These are phyloP conservation scores for Heptranchias perlo DNA, from an alignment of 2,113 vertebrate species.

Conservation along the genomic window DNA sequence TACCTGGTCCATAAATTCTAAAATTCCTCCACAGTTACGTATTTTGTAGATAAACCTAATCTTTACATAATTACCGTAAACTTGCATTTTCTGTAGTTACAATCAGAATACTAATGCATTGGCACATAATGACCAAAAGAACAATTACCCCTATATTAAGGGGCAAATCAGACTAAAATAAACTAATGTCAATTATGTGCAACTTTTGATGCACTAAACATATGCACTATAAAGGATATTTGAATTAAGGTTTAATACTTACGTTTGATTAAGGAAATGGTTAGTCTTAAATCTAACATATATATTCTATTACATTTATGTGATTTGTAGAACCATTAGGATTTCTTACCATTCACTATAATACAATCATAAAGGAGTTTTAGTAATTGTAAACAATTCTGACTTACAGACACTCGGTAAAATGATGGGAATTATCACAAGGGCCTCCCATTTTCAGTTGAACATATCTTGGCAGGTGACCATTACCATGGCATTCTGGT, in stretches of 20 bases:
- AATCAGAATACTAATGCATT: background rate
- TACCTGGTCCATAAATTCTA: background rate
- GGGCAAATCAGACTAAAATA: background rate
- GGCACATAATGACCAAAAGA: background rate
- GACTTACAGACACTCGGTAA: background rate
- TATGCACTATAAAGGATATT: background rate
- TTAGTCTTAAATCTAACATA: background rate
- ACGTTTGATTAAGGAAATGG: background rate
- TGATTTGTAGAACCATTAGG: background rate
- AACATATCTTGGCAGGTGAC: background rate
- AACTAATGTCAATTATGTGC: background rate
- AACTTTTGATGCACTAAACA: background rate
- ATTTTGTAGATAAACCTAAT: constrained; percentile 16
- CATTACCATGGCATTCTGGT: background rate
- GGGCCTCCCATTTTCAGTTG: background rate
- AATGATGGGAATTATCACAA: background rate
- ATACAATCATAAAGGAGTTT: background rate
- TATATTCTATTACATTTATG: background rate
- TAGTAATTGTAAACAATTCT: background rate
- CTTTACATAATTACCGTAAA: background rate
- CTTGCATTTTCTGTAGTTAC: background rate
- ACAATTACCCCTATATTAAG: background rate
- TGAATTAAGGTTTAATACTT: background rate
- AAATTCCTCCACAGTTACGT: background rate
- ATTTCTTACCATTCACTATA: background rate